These are phyloP conservation scores for Acropora yongei DNA, from an alignment of 64 coral and sea anemone genomes.

Conservation along the genomic window DNA sequence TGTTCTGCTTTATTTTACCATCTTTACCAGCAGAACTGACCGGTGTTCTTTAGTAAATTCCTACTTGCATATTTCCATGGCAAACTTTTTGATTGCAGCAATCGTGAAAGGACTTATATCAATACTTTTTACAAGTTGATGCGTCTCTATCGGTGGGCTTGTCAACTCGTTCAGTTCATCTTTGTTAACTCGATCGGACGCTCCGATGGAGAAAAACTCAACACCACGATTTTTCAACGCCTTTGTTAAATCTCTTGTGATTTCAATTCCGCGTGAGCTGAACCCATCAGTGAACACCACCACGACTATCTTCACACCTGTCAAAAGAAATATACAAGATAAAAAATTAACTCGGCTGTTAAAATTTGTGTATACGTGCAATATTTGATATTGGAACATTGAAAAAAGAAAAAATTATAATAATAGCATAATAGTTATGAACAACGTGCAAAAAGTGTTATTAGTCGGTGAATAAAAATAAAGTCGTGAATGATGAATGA, in stretches of 20 bases:
- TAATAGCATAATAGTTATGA: too few relatives aligned
- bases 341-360: background rate
- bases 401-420: too few relatives aligned
- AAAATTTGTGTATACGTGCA: too few relatives aligned
- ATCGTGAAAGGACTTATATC: background rate
- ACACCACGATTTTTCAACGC: constrained; percentile 17
- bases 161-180: constrained; percentile 15
- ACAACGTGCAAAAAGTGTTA: too few relatives aligned
- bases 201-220: constrained; percentile 43
- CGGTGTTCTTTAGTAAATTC: too few relatives aligned
- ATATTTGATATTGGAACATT: too few relatives aligned
- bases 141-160: constrained; percentile 17
- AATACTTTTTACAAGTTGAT: background rate
- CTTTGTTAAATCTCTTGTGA: background rate
- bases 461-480: too few relatives aligned
- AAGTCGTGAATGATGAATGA: too few relatives aligned
- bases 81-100: background rate
- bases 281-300: constrained; percentile 41
- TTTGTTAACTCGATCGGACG: background rate
- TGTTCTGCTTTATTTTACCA: too few relatives aligned
- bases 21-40: too few relatives aligned
- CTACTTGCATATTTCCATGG: too few relatives aligned
- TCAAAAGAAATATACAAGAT: background rate
- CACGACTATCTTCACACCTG: constrained; percentile 49
- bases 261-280: background rate